A percentile compares a stretch with the other conserved stretches of the same genome.
phyloP scores from a whole-genome alignment of 2,888 invertebrate genomes.

The Heteromyza rotundicornis region DNA sequence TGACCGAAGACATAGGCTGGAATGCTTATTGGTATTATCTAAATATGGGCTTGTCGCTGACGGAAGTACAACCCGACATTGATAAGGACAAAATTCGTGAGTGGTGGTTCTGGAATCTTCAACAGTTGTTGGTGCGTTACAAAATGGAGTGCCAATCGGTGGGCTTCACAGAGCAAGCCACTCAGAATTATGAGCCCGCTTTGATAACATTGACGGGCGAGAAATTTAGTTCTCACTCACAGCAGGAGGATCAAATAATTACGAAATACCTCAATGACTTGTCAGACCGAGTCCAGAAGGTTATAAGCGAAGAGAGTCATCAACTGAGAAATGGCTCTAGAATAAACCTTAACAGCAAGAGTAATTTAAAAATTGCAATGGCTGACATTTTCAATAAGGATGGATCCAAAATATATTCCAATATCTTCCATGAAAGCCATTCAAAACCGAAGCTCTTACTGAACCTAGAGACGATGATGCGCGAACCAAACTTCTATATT shows the following conservation, averaged over 20 bases:
- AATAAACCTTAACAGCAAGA: slow-evolving; percentile 25
- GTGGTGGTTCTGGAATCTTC: slow-evolving; percentile 69
- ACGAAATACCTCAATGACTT: not conserved
- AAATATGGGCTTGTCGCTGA: slow-evolving; percentile 58
- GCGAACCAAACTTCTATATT: slow-evolving; percentile 74
- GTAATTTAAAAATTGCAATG: slow-evolving; percentile 31
- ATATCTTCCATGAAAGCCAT: not conserved
- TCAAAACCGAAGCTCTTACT: slow-evolving; percentile 60
- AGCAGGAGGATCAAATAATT: too few relatives aligned
- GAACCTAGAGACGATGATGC: slow-evolving; percentile 69
- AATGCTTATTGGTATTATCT: slow-evolving; percentile 63
- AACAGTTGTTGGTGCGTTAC: slow-evolving; percentile 73
- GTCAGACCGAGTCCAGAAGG: slow-evolving; percentile 8
- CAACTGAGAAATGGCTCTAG: slow-evolving; percentile 23
- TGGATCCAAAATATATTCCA: slow-evolving; percentile 17
- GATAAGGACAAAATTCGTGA: slow-evolving; percentile 66
- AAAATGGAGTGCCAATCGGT: slow-evolving; percentile 75
- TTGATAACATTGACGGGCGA: too few relatives aligned
- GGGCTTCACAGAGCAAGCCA: slow-evolving; percentile 14
- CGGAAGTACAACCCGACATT: slow-evolving; percentile 16
- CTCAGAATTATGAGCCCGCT: too few relatives aligned
- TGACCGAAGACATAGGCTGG: slow-evolving; percentile 72
- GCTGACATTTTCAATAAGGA: slow-evolving; percentile 23
- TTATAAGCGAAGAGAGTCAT: slow-evolving; percentile 8
- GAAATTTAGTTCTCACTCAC: too few relatives aligned